These are phyloP conservation scores for Meghimatium bilineatum DNA, from an alignment of 2,888 invertebrate species.

Conservation along the genomic window DNA sequence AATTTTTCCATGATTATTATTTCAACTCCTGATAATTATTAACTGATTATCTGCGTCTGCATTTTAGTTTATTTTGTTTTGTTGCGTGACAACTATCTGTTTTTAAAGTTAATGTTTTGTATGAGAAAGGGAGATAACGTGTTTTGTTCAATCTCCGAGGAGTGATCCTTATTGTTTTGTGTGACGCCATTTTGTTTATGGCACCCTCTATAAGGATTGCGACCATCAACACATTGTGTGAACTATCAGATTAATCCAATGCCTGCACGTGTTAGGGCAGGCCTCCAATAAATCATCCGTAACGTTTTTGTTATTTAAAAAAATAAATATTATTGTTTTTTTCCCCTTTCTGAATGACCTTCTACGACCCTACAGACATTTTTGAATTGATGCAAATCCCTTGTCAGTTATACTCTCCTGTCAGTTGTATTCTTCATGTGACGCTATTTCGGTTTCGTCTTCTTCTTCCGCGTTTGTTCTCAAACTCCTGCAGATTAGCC, in stretches of 20 bases:
- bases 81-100: not conserved
- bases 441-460: not conserved
- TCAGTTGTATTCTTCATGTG: not conserved
- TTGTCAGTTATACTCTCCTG: too few species aligned
- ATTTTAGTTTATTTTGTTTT: not conserved
- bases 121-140: not conserved
- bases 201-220: not conserved
- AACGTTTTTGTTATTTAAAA: too few species aligned
- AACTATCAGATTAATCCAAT: not conserved
- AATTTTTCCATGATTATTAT: not conserved
- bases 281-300: not conserved
- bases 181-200: not conserved
- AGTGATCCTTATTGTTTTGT: not conserved
- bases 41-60: not conserved
- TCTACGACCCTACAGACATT: too few species aligned
- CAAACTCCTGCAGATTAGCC: too few species aligned
- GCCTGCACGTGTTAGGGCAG: too few species aligned
- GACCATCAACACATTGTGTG: not conserved
- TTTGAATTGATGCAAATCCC: too few species aligned
- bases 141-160: not conserved
- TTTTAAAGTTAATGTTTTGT: not conserved
- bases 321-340: too few species aligned
- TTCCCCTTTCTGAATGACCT: too few species aligned
- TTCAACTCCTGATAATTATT: constrained; percentile 7
- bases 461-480: not conserved